These are phyloP conservation scores for Volucella bombylans DNA, from an alignment of 2,888 invertebrate species.

Conservation along the genomic window DNA sequence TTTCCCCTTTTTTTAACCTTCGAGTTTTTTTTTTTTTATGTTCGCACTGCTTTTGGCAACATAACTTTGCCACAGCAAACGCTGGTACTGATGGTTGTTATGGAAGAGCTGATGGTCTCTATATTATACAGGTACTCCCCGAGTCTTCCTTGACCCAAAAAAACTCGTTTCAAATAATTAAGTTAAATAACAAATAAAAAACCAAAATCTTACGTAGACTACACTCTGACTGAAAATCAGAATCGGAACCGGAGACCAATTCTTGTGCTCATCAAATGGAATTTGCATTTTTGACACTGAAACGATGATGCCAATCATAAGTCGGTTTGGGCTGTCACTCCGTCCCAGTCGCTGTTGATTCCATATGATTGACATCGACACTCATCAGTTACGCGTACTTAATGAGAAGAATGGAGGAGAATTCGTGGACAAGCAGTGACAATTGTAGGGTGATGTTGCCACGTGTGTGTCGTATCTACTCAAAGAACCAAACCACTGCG, in stretches of 20 bases:
- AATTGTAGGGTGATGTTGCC: constrained; percentile 41
- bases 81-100: constrained; percentile 14
- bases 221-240: constrained; percentile 17
- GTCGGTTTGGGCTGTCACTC: constrained; percentile 68
- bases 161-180: constrained; percentile 5
- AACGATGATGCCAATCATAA: constrained; percentile 72
- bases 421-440: constrained; percentile 14
- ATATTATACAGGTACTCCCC: neutral
- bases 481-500: neutral
- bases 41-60: constrained; percentile 22
- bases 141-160: constrained; percentile 41
- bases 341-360: constrained; percentile 64
- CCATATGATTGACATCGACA: constrained; percentile 73
- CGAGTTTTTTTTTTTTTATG: constrained; percentile 3
- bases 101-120: constrained; percentile 17
- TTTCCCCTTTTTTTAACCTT: neutral
- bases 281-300: constrained; percentile 64
- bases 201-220: constrained; percentile 6
- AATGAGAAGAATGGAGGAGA: constrained; percentile 44
- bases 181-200: neutral
- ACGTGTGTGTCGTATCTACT: neutral
- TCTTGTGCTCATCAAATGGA: constrained; percentile 51
- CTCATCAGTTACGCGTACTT: constrained; percentile 73
- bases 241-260: neutral
- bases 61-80: constrained; percentile 17